Evolutionary conservation across 1,140 invertebrate genomes (phyloP).

Genomic region (Potamilus streckersoni): DNA sequence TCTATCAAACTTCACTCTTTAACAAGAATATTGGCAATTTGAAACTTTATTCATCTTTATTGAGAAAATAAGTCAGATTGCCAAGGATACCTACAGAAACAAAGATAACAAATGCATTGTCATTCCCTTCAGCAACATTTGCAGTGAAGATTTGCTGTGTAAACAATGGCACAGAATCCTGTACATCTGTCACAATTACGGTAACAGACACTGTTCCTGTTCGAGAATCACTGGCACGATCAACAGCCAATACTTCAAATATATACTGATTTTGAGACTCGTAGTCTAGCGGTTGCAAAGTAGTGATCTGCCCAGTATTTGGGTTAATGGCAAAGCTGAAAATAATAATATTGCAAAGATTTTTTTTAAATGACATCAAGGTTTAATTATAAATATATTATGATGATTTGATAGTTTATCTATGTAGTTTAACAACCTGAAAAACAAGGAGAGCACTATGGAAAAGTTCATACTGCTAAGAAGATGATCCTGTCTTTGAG

Average conservation of each 20-base stretch:
- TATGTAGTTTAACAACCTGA: too few relatives aligned
- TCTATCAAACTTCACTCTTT: too few relatives aligned
- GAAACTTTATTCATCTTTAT: too few relatives aligned
- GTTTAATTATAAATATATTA: too few relatives aligned
- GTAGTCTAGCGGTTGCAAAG: constrained; percentile 32
- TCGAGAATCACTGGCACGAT: constrained; percentile 21
- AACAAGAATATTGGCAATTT: too few relatives aligned
- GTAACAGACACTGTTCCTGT: constrained; percentile 27
- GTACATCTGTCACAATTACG: constrained; percentile 35
- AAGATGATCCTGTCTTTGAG: too few relatives aligned
- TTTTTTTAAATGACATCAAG: too few relatives aligned
- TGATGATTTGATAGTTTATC: too few relatives aligned
- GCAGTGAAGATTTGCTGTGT: constrained; percentile 25
- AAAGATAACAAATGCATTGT: constrained; percentile 21
- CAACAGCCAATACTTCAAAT: constrained; percentile 35
- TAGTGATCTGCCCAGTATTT: constrained; percentile 28
- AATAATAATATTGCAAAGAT: background rate
- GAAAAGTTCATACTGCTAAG: too few relatives aligned
- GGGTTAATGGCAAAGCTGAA: constrained; percentile 39
- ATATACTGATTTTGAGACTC: constrained; percentile 24
- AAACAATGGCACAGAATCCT: constrained; percentile 41
- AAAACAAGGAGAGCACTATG: too few relatives aligned
- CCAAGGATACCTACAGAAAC: constrained; percentile 28
- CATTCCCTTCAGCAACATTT: constrained; percentile 34
- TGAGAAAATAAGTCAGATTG: too few relatives aligned